A percentile compares a stretch with the other conserved stretches of the same genome.
These are phyloP conservation scores for Plebejus argus DNA, from an alignment of 2,888 invertebrate genomes.

Conservation along the genomic window DNA sequence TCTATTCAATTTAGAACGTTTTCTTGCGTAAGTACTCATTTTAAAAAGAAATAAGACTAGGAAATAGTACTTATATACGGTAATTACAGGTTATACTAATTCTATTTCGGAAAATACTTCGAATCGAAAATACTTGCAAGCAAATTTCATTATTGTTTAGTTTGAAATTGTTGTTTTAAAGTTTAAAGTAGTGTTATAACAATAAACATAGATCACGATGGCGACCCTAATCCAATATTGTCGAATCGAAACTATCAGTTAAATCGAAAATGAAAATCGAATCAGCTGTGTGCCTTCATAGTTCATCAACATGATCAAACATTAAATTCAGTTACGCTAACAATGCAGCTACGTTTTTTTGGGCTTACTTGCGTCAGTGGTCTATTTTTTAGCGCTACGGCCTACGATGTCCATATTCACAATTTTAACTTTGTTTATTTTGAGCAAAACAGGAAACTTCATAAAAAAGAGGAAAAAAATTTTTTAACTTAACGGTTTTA, in stretches of 20 bases:
- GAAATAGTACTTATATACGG: too few species aligned
- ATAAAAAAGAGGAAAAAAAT: neutral
- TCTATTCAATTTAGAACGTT: too few species aligned
- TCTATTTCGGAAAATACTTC: too few species aligned
- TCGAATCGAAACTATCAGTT: constrained; percentile 47
- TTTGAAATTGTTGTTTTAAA: neutral
- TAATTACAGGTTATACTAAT: too few species aligned
- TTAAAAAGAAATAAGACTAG: too few species aligned
- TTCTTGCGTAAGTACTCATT: too few species aligned
- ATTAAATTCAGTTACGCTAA: constrained; percentile 46
- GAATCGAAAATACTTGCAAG: too few species aligned
- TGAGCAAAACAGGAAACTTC: neutral
- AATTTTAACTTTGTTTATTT: neutral
- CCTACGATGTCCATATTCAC: neutral
- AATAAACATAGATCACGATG: neutral
- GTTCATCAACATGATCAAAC: constrained; percentile 51
- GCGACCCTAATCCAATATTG: neutral
- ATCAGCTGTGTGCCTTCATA: constrained; percentile 60
- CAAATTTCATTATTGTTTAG: too few species aligned
- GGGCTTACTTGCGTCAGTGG: neutral
- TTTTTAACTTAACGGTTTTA: neutral
- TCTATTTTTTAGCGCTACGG: constrained; percentile 10
- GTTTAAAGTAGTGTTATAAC: neutral
- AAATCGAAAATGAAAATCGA: constrained; percentile 64
- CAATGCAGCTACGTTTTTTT: constrained; percentile 31